Base-by-base conservation (phyloP, 2,113 vertebrate genomes). In the Gopherus evgoodei region DNA sequence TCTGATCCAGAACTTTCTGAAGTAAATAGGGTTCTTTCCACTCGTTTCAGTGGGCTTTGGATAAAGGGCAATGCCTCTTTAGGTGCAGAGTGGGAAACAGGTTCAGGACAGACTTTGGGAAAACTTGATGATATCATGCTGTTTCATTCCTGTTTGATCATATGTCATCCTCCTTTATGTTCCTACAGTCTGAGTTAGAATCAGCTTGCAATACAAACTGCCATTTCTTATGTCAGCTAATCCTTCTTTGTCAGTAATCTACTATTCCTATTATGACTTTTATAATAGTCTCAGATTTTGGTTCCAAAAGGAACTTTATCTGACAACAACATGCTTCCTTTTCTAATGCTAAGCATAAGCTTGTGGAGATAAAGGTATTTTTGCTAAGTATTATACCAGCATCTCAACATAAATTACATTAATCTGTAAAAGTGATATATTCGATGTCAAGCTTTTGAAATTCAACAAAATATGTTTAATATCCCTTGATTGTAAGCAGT, bases 341-440 rank as follows among this genome's bases (percentile, higher is more conserved):
- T 92, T 90, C 21, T 57, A 87, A 24, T 42, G 22, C 83, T 8
- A 1, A 82, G 35, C 35, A 50, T 29, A 72, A 54, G 24, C 38
- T 5, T 57, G 59, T 47, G 44, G 87, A 85, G 2, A 78, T 22
- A 53, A 90, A 93, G 80, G 0, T 0, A 19, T 35, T 93, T 91
- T 90, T 92, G 3, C 2, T 49, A 44, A 72, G 42, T 8, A 84
- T n/a, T 79, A 9, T 65, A 25, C n/a, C n/a, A 88, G 27, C 1
- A 2, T 56, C 44, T 85, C 25, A 75, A 31, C 59, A 65, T 59
- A 76, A 89, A 78, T 95, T 59, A 76, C 86, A 78, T 95, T 89
- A 88, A 81, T 91, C 53, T 85, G 65, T 1, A 83, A 76, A 88
- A 86, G 2, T 29, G 83, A 6, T 1, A 1, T 22, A n/a, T 62